Evolutionary conservation across 2,888 invertebrate species (phyloP), one percentile per base, ranked within the genome.

Genomic region (Ochropleura leucogaster): DNA sequence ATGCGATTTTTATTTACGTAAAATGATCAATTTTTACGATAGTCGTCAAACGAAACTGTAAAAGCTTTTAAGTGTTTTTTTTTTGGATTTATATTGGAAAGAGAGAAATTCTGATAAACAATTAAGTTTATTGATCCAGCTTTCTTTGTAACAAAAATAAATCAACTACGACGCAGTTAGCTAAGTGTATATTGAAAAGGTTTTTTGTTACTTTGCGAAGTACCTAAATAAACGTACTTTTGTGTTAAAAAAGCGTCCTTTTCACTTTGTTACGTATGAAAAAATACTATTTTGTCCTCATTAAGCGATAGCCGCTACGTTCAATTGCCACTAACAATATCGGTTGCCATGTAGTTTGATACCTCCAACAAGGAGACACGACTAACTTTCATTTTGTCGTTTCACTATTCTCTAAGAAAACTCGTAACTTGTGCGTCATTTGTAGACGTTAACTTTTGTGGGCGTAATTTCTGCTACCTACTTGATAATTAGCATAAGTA

Each of bases 141-240:
- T 42, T 60, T 59, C 67, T 62, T 47, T 5, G 3, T 12, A 63
- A 4, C 71, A 55, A 44, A 40, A 70, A 51, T 44, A 49, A 77
- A 53, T 72, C 64, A 40, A 55, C 70, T 63, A 40, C 46, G 40
- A 65, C 60, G 47, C 59, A 44, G 18, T 42, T n/a, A n/a, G 65
- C 40, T 73, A 55, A 53, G n/a, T 60, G 14, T 65, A 49, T 74
- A 78, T 51, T 74, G 80, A 30, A 64, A 67, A 74, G 57, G 30
- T 74, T 74, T 74, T 47, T 51, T 18, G 51, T 47, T 18, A 44
- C 20, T 63, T 57, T 20, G 20, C 30, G 18, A 46, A n/a, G 40
- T 55, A 62, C 8, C 40, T 57, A 16, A 40, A 47, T 63, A 53
- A 49, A 80, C 7, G 20, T 49, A 49, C 8, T 44, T 14, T 66